A percentile compares a stretch with the other conserved stretches of the same genome.
These are phyloP conservation scores for Psix sp. DNA, from an alignment of 1,140 invertebrate species.

Conservation along the genomic window DNA sequence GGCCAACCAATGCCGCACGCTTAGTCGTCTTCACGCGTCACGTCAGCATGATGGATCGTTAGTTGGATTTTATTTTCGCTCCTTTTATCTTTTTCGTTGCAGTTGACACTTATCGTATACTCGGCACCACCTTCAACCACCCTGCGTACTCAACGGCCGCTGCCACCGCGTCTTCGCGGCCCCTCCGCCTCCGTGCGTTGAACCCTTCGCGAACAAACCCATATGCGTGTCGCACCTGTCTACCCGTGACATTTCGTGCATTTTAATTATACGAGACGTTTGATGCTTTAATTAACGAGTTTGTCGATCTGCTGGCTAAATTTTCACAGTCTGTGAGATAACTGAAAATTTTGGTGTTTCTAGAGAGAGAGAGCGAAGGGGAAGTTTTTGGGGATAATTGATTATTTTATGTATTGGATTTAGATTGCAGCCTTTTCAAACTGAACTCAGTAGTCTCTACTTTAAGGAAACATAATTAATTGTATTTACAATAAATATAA, in stretches of 20 bases:
- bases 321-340: conserved; percentile 4
- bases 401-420: no score
- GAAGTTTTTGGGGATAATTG: no score
- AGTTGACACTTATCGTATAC: conserved; percentile 75
- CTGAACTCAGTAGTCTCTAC: no score
- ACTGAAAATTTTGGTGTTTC: no score
- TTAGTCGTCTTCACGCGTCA: conserved; percentile 63
- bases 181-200: conserved; percentile 50
- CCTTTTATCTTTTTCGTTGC: conserved; percentile 75
- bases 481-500: no score
- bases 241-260: conserved; percentile 55
- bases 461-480: no score
- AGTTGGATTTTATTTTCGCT: conserved; percentile 73
- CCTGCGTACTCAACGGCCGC: conserved; percentile 39
- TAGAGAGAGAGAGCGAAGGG: no score
- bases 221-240: conserved; percentile 69
- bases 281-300: conserved; percentile 69
- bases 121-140: conserved; percentile 61
- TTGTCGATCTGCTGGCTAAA: conserved; percentile 3
- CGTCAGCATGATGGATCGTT: conserved; percentile 75
- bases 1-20: conserved; percentile 66
- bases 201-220: conserved; percentile 42
- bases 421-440: no score
- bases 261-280: conserved; percentile 70
- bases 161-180: conserved; percentile 44